Base-by-base conservation (phyloP, 2,888 invertebrate genomes). In the Idaea straminata region DNA sequence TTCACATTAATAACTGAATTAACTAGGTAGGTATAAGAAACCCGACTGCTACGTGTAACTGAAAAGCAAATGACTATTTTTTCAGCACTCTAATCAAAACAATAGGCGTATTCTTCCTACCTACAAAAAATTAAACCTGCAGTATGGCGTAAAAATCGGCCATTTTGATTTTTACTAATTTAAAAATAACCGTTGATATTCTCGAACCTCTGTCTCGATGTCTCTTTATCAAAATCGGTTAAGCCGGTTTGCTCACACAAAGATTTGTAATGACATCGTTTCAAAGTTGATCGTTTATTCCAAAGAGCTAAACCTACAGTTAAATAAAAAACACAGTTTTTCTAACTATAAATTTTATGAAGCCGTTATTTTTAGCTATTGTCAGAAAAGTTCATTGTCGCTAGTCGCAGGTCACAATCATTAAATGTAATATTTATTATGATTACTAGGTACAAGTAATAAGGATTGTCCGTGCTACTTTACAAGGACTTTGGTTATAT, bases 381-480 rank as follows among this genome's bases (percentile, higher is more conserved):
- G 36, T 47, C 6, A 47, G 25, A 25, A 25, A 25, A 25, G 6
- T 47, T 47, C 47, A 47, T 47, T 47, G 66, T 72, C 70, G 62
- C 47, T 47, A 10, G 13, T 47, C 47, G 7, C 47, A 47, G 47
- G 47, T 47, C 47, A 47, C 13, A 47, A 47, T 47, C 47, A 47
- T 47, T 47, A 47, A 10, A 47, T 25, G 47, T 47, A 47, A 47
- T 47, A 47, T 13, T 47, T 47, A 47, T 6, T 47, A 13, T 47
- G 47, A 47, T 47, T 7, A 47, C 47, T 47, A 10, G 47, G 10
- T 47, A 47, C 25, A 25, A 25, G 13, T 47, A 10, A 47, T 47
- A 47, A 13, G 47, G 47, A 47, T 10, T 10, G 47, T 47, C 5
- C 4, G 47, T 47, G 13, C 47, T 7, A 47, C 47, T 47, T 47